Evolutionary conservation across 2,888 invertebrate genomes (phyloP).

Genomic region (Habroteleia sp.): DNA sequence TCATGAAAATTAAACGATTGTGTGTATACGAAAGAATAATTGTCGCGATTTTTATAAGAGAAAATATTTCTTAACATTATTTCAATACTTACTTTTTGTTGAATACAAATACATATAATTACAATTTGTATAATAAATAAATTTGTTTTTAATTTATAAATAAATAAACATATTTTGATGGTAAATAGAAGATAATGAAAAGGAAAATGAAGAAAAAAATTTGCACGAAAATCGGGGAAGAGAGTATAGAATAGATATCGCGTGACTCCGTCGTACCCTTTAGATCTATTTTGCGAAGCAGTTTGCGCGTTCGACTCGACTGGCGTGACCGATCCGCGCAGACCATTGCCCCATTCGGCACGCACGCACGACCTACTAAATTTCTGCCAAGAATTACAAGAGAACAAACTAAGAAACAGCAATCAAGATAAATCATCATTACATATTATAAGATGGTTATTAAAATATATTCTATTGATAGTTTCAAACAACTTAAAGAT

Average conservation of each 20-base stretch:
- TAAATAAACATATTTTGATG: no score
- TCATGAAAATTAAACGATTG: constrained; percentile 1
- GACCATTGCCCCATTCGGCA: constrained; percentile 56
- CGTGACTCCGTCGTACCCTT: constrained; percentile 62
- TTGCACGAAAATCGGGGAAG: constrained; percentile 31
- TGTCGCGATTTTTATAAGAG: neutral
- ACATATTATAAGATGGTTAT: no score
- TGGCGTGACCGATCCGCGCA: constrained; percentile 61
- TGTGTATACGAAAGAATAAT: neutral
- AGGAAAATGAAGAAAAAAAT: constrained; percentile 13
- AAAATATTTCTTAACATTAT: no score
- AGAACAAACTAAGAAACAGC: constrained; percentile 7
- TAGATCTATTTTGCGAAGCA: constrained; percentile 54
- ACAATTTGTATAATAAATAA: no score
- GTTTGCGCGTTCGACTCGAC: constrained; percentile 35
- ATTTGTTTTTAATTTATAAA: no score
- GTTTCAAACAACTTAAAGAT: no score
- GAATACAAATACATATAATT: no score
- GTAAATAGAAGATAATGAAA: neutral
- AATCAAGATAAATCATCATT: neutral
- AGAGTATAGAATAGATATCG: constrained; percentile 61
- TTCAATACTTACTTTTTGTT: no score
- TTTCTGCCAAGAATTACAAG: constrained; percentile 34
- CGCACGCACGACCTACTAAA: constrained; percentile 51
- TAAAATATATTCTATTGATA: no score